Base-by-base conservation (phyloP, 1,140 invertebrate genomes). In the Calycopis cecrops region DNA sequence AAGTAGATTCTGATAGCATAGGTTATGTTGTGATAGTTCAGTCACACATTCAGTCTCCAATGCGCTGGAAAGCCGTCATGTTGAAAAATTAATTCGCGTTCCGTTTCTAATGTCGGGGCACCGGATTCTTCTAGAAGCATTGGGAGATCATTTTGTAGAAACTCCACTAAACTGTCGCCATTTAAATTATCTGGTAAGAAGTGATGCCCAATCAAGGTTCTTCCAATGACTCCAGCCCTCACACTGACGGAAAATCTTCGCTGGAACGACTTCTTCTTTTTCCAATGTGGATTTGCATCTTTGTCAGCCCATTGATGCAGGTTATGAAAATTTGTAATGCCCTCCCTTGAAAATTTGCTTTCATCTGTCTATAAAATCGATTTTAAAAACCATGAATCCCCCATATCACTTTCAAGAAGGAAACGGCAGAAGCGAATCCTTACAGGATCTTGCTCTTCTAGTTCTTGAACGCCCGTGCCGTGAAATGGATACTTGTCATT, bases 201-300 rank as follows among this genome's bases (percentile, higher is more conserved):
- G 49, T 56, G 54, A 35, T 44, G 54, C 28, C 47, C 47, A 49
- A 56, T 49, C 28, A 56, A 16, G 10, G 12, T 28, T 49, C 49
- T 56, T 28, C 47, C 54, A 48, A 56, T 50, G n/a, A 57, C 21
- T 57, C 48, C 55, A 40, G 55, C 48, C 55, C 55, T 50, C 21
- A 57, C 48, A 21, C 50, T 50, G 16, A 57, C 35, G 40, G 35
- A 40, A 18, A 52, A 52, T 38, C 35, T 52, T 52, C 37, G 18
- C 40, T 42, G 51, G 28, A 52, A 42, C 4, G 37, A 42, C 21
- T 33, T 52, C 37, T 52, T 8, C 21, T 37, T 3, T 42, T 52
- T 52, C 17, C 38, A 35, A 40, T 52, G 16, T 42, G 51, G 37
- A 21, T 52, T 52, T 18, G 37, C 17, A 16, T 16, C 38, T 33